These are phyloP conservation scores for Paramuricea clavata DNA, from an alignment of 92 coral and sea anemone genomes.

Conservation along the genomic window DNA sequence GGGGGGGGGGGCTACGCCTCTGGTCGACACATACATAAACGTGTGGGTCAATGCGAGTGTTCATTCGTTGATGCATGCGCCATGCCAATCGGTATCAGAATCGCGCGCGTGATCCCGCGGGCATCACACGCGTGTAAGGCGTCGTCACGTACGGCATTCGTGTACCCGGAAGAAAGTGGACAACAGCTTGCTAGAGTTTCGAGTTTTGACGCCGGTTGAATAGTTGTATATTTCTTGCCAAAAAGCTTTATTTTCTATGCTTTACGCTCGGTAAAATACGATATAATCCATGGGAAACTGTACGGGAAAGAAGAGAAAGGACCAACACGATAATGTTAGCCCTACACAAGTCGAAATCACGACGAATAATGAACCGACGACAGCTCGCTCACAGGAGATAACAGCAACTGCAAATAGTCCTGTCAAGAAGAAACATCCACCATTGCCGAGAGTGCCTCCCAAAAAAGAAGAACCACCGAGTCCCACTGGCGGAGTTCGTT, in stretches of 20 bases:
- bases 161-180: constrained; percentile 33
- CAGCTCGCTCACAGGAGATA: background rate
- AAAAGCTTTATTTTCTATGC: constrained; percentile 6
- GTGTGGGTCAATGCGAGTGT: too few species aligned
- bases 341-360: background rate
- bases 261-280: background rate
- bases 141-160: constrained; percentile 16
- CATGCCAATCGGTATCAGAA: background rate
- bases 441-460: too few species aligned
- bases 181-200: background rate
- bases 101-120: constrained; percentile 21
- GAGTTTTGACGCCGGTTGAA: background rate
- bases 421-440: too few species aligned
- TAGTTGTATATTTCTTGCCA: background rate
- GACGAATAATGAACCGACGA: background rate
- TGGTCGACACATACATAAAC: too few species aligned
- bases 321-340: background rate
- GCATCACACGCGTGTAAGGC: constrained; percentile 43
- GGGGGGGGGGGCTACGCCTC: too few species aligned
- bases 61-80: background rate
- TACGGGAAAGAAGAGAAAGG: constrained; percentile 22
- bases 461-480: constrained; percentile 50
- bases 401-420: background rate
- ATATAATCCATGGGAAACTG: constrained; percentile 46
- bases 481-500: constrained; percentile 67